Evolutionary conservation across 1,140 invertebrate genomes (phyloP).

Genomic region (Caenorhabditis latens): DNA sequence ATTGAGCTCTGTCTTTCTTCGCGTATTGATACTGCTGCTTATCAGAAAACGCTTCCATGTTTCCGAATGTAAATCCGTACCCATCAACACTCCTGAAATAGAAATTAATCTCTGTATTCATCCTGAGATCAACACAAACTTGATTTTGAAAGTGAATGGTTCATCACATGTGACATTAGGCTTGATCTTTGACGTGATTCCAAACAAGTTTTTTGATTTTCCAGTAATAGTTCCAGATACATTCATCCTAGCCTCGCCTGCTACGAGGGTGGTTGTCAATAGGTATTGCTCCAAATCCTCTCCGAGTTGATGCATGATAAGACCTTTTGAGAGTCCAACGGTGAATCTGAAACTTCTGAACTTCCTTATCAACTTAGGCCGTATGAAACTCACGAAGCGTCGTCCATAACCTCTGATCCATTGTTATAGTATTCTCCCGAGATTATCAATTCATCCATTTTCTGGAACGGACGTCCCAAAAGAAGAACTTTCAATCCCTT

Average conservation of each 20-base stretch:
- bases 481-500: constrained; percentile 44
- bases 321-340: constrained; percentile 19
- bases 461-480: constrained; percentile 36
- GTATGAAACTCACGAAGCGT: not conserved
- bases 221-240: not conserved
- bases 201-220: not conserved
- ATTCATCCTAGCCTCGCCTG: not conserved
- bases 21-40: not conserved
- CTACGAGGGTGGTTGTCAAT: not conserved
- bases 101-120: not conserved
- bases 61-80: constrained; percentile 13
- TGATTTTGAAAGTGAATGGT: not conserved
- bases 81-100: constrained; percentile 7
- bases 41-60: not conserved
- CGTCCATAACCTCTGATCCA: constrained; percentile 23
- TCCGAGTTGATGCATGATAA: constrained; percentile 42
- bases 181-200: not conserved
- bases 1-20: not conserved
- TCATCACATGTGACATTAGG: constrained; percentile 34
- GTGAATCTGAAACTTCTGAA: constrained; percentile 14
- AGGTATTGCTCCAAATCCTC: constrained; percentile 29
- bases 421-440: constrained; percentile 46
- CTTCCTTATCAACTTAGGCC: not conserved
- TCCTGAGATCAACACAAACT: not conserved
- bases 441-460: constrained; percentile 11